Evolutionary conservation across 2,797 vertebrate genomes (phyloP), one percentile per base, ranked within the genome.

Genomic region (Mormyrus hasselquistii): DNA sequence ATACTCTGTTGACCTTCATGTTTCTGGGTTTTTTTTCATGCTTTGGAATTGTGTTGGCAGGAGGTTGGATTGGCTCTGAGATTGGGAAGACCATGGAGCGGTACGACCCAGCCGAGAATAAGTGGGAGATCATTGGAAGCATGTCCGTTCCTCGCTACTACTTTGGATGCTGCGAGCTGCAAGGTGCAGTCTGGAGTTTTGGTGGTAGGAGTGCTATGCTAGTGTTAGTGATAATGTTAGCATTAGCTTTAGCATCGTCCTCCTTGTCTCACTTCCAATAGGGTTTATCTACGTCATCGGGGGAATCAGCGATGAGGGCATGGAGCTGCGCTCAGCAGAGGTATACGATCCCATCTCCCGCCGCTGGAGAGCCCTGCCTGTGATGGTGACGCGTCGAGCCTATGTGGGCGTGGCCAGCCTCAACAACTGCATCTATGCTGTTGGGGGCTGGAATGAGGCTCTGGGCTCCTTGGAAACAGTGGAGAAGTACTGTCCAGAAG

Each of bases 121-220:
- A 95, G 87, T 99, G 99, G 99, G 98, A 99, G 94, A 94, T 98
- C 47, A 97, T 99, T 14, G 98, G 97, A 90, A 97, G 89, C 93
- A 99, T 99, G 98, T 95, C 95, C 0, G 93, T 98, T 89, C 97
- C 99, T 1, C 97, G 98, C 19, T 98, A 99, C 92, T 98, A 97
- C 93, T 99, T 99, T 90, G 98, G 98, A 86, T 99, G 99, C 93
- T 99, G 98, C 94, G 98, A 99, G 94, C 96, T 98, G 82, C 97
- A 99, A 95, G 99, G 99, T 99, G 57, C 76, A 29, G 53, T 41
- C 19, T 29, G 12, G n/a, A 29, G n/a, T 44, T 79, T n/a, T 59
- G 52, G 34, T 6, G 55, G 38, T 14, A 44, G 86, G 65, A 69
- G 65, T 10, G 4, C 29, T 69, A 34, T 5, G 25, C 65, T 34